A percentile compares a stretch with the other conserved stretches of the same genome.
Evolutionary conservation across 2,888 invertebrate species (phyloP).

Genomic region (Xestia c-nigrum): DNA sequence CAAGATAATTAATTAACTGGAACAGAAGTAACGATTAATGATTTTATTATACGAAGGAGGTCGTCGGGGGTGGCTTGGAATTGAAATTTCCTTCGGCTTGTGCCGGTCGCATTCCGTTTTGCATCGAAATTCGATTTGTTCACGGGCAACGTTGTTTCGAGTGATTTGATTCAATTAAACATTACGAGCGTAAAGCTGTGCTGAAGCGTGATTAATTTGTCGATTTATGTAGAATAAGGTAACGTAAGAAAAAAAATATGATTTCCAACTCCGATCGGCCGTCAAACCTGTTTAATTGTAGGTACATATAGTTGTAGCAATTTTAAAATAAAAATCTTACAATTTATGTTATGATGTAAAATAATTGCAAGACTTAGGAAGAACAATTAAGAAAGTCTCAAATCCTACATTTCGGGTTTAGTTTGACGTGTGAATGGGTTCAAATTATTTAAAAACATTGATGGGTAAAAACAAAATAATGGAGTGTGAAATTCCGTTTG

Average conservation of each 20-base stretch:
- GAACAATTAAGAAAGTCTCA: conserved; percentile 59
- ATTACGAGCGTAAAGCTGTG: conserved; percentile 76
- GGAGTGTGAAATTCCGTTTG: conserved; percentile 48
- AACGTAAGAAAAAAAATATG: conserved; percentile 64
- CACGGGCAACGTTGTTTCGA: conserved; percentile 79
- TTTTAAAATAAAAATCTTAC: conserved; percentile 50
- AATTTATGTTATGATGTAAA: conserved; percentile 51
- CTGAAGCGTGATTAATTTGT: conserved; percentile 75
- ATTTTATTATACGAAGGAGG: conserved; percentile 90
- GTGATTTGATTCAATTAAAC: conserved; percentile 86
- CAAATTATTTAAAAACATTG: conserved; percentile 36
- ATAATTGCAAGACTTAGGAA: conserved; percentile 53
- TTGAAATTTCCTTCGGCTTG: conserved; percentile 86
- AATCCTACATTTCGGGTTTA: conserved; percentile 56
- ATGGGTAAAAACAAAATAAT: conserved; percentile 49
- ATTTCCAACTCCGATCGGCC: conserved; percentile 52
- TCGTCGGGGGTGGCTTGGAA: conserved; percentile 82
- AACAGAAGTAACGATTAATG: conserved; percentile 91
- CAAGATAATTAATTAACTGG: conserved; percentile 91
- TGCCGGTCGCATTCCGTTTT: conserved; percentile 79
- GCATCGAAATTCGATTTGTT: conserved; percentile 84
- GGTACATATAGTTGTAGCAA: conserved; percentile 49
- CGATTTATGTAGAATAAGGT: conserved; percentile 68
- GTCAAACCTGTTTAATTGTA: conserved; percentile 62
- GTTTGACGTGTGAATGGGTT: conserved; percentile 45